Conservation (phyloP, 2,797 vertebrate genomes). For the Macrochelys suwanniensis region DNA sequence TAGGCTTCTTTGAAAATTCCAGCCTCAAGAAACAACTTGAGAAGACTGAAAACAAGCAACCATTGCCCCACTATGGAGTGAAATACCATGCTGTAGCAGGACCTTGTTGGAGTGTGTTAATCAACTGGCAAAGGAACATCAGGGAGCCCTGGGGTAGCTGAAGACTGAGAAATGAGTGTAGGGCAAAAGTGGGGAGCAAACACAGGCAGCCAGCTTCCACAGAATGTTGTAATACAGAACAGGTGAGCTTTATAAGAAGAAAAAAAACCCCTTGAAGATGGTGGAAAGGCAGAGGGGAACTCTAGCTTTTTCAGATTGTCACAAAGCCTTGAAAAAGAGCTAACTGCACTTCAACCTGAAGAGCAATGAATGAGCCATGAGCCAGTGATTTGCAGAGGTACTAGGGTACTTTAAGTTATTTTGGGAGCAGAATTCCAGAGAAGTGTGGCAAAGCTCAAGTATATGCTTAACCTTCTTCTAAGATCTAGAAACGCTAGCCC, state of each 20-base stretch:
- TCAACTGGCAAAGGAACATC: not conserved
- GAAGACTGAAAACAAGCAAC: not conserved
- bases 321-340: not conserved
- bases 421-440: not conserved
- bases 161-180: not conserved
- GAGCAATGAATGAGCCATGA: accelerated
- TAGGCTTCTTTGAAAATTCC: not conserved
- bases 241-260: not conserved
- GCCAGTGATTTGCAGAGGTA: not conserved
- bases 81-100: not conserved
- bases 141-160: not conserved
- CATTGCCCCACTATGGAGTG: not conserved
- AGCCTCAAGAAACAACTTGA: not conserved
- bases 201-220: not conserved
- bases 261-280: not conserved
- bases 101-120: not conserved
- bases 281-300: not conserved
- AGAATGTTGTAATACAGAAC: not conserved
- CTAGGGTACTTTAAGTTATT: not conserved
- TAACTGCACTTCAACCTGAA: not conserved
- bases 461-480: not conserved
- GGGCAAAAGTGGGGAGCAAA: not conserved
- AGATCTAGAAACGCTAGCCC: not conserved
- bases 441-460: not conserved
- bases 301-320: not conserved